phyloP scores from a whole-genome alignment of 2,888 invertebrate species.

The Tricholauxania praeusta region DNA sequence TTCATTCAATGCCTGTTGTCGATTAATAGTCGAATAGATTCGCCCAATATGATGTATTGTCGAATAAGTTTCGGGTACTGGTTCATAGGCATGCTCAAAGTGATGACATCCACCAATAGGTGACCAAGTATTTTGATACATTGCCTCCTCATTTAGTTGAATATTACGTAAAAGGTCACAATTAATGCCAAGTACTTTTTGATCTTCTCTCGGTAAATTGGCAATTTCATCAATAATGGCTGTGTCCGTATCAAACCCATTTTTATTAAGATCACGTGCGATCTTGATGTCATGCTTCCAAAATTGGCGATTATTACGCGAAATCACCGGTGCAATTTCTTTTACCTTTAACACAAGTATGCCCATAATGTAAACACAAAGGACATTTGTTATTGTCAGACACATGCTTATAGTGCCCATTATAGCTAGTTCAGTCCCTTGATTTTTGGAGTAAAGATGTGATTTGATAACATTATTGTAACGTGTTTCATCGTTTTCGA shows the following conservation, averaged over 20 bases:
- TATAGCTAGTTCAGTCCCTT: conserved; percentile 73
- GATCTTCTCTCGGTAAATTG: conserved; percentile 55
- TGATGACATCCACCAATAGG: conserved; percentile 55
- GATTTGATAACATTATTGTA: conserved; percentile 67
- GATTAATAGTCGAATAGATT: conserved; percentile 54
- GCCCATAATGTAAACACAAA: conserved; percentile 79
- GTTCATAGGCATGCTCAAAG: conserved; percentile 43
- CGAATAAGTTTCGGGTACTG: conserved; percentile 46
- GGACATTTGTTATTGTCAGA: conserved; percentile 79
- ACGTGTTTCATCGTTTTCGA: conserved; percentile 68
- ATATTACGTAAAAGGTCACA: conserved; percentile 53
- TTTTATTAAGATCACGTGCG: conserved; percentile 72
- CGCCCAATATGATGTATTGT: conserved; percentile 60
- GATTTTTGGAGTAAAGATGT: conserved; percentile 72
- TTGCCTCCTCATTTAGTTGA: conserved; percentile 49
- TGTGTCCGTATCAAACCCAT: conserved; percentile 59
- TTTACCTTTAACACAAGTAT: conserved; percentile 79
- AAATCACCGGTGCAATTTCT: conserved; percentile 73
- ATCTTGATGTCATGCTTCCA: conserved; percentile 76
- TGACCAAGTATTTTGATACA: conserved; percentile 65
- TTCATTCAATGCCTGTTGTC: conserved; percentile 39
- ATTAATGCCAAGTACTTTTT: conserved; percentile 52
- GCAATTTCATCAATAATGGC: conserved; percentile 64
- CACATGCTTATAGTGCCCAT: conserved; percentile 78
- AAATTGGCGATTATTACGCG: conserved; percentile 69